A percentile compares a stretch with the other conserved stretches of the same genome.
Evolutionary conservation across 2,888 invertebrate species (phyloP).

Genomic region (Bellardia pandia): DNA sequence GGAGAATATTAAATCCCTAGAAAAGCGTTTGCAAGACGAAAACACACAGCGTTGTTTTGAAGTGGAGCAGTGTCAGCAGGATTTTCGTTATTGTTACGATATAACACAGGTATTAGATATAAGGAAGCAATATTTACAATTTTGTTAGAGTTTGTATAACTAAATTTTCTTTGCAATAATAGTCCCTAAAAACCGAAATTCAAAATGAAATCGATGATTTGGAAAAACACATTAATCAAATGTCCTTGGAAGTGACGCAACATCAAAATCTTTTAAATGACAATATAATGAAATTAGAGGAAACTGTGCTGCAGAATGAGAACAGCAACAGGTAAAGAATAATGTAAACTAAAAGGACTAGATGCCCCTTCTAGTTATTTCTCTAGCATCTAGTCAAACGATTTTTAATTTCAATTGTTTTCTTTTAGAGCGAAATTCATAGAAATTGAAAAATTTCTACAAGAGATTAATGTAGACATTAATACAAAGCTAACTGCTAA

Average conservation of each 20-base stretch:
- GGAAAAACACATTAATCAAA: slow-evolving; percentile 79
- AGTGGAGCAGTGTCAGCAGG: slow-evolving; percentile 86
- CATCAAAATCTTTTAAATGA: slow-evolving; percentile 82
- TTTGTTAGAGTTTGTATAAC: slow-evolving; percentile 84
- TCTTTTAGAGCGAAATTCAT: slow-evolving; percentile 79
- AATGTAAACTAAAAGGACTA: not conserved
- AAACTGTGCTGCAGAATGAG: slow-evolving; percentile 79
- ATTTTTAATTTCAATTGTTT: not conserved
- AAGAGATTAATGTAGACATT: slow-evolving; percentile 80
- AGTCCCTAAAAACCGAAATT: slow-evolving; percentile 80
- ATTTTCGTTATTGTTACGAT: slow-evolving; percentile 86
- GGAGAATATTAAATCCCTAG: slow-evolving; percentile 83
- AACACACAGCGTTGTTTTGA: slow-evolving; percentile 85
- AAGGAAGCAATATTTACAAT: slow-evolving; percentile 85
- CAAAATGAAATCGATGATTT: slow-evolving; percentile 78
- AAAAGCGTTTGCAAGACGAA: slow-evolving; percentile 85
- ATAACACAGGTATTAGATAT: slow-evolving; percentile 81
- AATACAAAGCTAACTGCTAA: slow-evolving; percentile 78
- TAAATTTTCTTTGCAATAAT: not conserved
- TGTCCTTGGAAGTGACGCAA: slow-evolving; percentile 79
- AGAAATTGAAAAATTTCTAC: slow-evolving; percentile 79
- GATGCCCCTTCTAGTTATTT: no score
- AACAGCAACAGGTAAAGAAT: slow-evolving; percentile 76
- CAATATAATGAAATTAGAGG: slow-evolving; percentile 81
- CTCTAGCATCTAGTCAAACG: no score